A percentile compares a stretch with the other conserved stretches of the same genome.
Conservation (phyloP, 2,113 vertebrate species). For the Pelecanus crispus region DNA sequence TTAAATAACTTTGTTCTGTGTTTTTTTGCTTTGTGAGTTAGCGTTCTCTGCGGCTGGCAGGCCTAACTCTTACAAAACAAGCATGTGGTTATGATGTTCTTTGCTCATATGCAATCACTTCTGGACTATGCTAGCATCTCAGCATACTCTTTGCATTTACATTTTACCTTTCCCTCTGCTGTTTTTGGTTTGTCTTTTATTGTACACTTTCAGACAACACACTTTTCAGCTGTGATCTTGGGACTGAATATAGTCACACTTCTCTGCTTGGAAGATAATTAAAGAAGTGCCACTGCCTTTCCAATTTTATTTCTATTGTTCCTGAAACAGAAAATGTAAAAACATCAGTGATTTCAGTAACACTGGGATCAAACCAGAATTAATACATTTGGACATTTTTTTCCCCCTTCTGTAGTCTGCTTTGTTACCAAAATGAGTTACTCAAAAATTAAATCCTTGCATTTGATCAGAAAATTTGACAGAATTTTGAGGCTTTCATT, state of each 20-base stretch:
- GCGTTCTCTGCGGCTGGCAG: neutral
- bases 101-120: neutral
- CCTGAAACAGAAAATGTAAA: neutral
- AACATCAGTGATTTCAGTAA: neutral
- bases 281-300: neutral
- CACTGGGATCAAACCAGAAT: neutral
- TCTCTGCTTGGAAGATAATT: neutral
- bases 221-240: neutral
- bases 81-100: neutral
- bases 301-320: neutral
- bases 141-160: neutral
- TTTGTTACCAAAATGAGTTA: neutral
- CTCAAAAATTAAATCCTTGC: neutral
- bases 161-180: neutral
- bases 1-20: neutral
- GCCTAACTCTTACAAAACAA: neutral
- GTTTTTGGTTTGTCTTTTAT: neutral
- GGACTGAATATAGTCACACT: neutral
- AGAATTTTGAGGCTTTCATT: neutral
- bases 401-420: fast-evolving
- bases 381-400: neutral
- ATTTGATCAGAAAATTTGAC: neutral
- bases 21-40: neutral
- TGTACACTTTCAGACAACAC: neutral
- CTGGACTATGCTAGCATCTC: neutral